Conservation (phyloP, 2,797 vertebrate genomes). For the Rhinoraja longicauda region DNA sequence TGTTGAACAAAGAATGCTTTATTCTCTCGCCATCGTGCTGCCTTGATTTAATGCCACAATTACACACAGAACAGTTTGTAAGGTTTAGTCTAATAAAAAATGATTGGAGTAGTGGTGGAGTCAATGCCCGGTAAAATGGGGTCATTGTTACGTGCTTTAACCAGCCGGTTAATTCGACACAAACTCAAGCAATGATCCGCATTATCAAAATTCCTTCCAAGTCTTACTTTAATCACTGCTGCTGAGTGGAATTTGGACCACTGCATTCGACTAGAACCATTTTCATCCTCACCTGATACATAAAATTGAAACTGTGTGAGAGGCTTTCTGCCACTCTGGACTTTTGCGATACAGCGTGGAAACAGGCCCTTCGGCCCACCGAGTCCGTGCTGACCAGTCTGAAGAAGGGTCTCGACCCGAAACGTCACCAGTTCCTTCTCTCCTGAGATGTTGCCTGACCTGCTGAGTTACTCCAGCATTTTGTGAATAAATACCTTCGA, state of each 20-base stretch:
- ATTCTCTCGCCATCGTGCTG: neutral
- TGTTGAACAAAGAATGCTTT: neutral
- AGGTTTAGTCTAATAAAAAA: neutral
- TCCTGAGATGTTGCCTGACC: too few relatives aligned
- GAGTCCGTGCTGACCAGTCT: too few relatives aligned
- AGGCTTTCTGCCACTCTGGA: too few relatives aligned
- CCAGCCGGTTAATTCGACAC: slow-evolving; percentile 26
- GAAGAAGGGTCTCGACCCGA: too few relatives aligned
- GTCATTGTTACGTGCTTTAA: neutral
- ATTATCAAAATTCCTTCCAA: slow-evolving; percentile 13
- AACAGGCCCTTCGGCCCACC: too few relatives aligned
- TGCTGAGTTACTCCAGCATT: too few relatives aligned
- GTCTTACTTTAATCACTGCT: neutral
- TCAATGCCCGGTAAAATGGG: neutral
- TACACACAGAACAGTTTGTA: neutral
- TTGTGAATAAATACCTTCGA: too few relatives aligned
- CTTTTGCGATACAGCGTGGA: too few relatives aligned
- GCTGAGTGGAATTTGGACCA: neutral
- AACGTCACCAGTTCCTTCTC: too few relatives aligned
- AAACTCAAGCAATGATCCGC: slow-evolving; percentile 19
- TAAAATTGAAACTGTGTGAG: neutral
- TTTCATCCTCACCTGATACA: neutral
- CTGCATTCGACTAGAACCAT: neutral
- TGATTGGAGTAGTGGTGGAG: neutral
- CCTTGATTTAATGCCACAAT: neutral